Evolutionary conservation across 2,888 invertebrate genomes (phyloP).

Genomic region (Pseudolycoriella hygida): DNA sequence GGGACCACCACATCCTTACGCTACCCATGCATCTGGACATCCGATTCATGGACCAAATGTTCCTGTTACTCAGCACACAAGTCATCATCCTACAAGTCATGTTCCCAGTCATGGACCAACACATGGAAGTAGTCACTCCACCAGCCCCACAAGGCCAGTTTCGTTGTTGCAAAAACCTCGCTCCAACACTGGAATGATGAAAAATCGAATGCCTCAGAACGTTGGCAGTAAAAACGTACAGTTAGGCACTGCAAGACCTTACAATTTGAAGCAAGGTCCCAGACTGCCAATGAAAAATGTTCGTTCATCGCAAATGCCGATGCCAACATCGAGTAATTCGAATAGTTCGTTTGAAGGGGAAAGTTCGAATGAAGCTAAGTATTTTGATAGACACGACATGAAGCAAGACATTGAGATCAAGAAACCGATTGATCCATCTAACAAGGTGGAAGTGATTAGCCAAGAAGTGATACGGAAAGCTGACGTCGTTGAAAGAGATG

Average conservation of each 20-base stretch:
- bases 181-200: neutral
- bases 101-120: too few relatives aligned
- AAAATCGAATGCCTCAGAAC: neutral
- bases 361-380: conserved; percentile 4
- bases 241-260: conserved; percentile 8
- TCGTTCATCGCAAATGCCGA: neutral
- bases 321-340: conserved; percentile 2
- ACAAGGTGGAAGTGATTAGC: neutral
- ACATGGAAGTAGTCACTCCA: too few relatives aligned
- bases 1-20: too few relatives aligned
- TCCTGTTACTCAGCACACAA: too few relatives aligned
- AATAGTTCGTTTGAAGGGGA: conserved; percentile 4
- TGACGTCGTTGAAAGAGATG: conserved; percentile 1
- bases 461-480: neutral
- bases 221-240: conserved; percentile 5
- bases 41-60: too few relatives aligned
- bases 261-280: conserved; percentile 9
- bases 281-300: conserved; percentile 14
- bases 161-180: neutral
- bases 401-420: neutral
- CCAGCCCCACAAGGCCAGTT: neutral
- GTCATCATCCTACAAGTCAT: too few relatives aligned
- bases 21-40: too few relatives aligned
- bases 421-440: neutral
- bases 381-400: neutral